phyloP scores from a whole-genome alignment of 1,140 invertebrate species.

The Drosophila erecta region DNA sequence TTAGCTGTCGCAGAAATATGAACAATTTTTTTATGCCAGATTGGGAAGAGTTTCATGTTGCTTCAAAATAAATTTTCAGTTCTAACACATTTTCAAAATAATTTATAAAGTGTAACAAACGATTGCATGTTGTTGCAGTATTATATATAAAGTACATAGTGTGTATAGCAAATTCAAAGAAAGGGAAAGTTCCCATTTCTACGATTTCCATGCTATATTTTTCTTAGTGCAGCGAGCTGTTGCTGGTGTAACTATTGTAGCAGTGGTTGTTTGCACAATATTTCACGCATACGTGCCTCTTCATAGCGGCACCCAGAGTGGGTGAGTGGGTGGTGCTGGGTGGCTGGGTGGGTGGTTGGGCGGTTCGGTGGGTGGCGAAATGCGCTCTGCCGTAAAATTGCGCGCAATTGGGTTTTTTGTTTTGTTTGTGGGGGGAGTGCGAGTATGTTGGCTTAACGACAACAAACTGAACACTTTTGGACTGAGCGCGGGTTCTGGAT shows the following conservation, averaged over 20 bases:
- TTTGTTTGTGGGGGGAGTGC: constrained; percentile 26
- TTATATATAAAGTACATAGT: too few species aligned
- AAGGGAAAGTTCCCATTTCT: neutral
- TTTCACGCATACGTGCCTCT: constrained; percentile 77
- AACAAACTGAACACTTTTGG: constrained; percentile 75
- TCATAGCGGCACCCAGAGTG: constrained; percentile 12
- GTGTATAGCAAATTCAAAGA: too few species aligned
- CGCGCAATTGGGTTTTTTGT: constrained; percentile 76
- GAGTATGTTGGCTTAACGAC: constrained; percentile 58
- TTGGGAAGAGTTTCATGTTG: too few species aligned
- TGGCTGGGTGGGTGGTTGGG: constrained; percentile 16
- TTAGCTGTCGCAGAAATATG: constrained; percentile 12
- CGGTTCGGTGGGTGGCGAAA: constrained; percentile 48
- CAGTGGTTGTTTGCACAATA: constrained; percentile 76
- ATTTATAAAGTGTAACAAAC: too few species aligned
- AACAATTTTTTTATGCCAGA: too few species aligned
- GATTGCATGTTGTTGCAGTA: too few species aligned
- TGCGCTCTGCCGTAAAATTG: constrained; percentile 81
- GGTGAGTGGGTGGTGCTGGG: constrained; percentile 25
- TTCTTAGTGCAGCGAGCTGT: constrained; percentile 19
- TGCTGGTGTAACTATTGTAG: constrained; percentile 28
- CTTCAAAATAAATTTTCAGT: too few species aligned
- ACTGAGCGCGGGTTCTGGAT: constrained; percentile 40
- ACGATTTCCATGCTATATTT: neutral
- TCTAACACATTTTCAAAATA: too few species aligned